phyloP scores from a whole-genome alignment of 2,113 vertebrate species.

The Cyanoliseus patagonus region DNA sequence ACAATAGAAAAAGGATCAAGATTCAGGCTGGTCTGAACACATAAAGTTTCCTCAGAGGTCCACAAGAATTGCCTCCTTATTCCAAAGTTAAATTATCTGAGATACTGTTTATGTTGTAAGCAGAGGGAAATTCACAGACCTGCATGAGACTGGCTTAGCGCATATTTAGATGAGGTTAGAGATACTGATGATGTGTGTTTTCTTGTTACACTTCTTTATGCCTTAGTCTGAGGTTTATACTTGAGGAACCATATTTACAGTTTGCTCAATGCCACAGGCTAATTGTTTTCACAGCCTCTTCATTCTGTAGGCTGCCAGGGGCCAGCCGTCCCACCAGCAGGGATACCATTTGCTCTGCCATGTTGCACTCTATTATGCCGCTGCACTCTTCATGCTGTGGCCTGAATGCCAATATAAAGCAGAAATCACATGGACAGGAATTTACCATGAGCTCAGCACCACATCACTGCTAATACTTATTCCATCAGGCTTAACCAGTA shows the following conservation, averaged over 20 bases:
- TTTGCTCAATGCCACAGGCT: neutral
- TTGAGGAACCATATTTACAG: neutral
- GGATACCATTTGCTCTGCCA: neutral
- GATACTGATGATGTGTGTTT: neutral
- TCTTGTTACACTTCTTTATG: neutral
- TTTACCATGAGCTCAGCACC: neutral
- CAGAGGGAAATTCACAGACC: neutral
- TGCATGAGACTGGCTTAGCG: neutral
- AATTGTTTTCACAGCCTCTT: neutral
- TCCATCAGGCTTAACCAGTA: neutral
- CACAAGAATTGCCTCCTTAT: neutral
- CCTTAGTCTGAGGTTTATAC: neutral
- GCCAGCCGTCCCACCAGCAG: neutral
- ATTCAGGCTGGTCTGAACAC: neutral
- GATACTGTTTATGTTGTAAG: neutral
- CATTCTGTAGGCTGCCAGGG: neutral
- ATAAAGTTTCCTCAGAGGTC: neutral
- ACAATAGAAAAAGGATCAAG: neutral
- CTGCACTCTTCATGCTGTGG: no score
- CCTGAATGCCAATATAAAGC: neutral
- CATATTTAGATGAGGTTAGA: accelerated
- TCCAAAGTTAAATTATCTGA: neutral
- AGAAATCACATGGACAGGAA: neutral
- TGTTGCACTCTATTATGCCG: neutral
- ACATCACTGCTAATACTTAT: neutral